These are phyloP conservation scores for Actenoides lindsayi DNA, from an alignment of 2,113 vertebrate genomes.

Conservation along the genomic window DNA sequence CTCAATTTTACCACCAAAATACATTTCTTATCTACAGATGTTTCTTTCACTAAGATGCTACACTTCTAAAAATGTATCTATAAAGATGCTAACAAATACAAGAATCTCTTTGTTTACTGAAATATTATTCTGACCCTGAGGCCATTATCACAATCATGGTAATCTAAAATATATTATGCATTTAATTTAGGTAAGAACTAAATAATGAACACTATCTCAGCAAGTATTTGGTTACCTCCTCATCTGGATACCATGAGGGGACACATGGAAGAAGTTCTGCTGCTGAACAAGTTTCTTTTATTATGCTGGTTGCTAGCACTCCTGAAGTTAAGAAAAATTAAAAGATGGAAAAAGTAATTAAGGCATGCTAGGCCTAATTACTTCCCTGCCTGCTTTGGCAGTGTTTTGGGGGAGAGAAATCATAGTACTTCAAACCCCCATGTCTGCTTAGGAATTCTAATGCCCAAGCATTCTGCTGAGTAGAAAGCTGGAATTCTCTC, in stretches of 20 bases:
- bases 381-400: constrained; percentile 26
- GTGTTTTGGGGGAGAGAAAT: constrained; percentile 49
- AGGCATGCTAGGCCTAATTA: constrained; percentile 66
- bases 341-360: constrained; percentile 72
- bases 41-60: background rate
- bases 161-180: background rate
- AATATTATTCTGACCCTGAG: background rate
- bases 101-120: background rate
- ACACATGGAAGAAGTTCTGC: background rate
- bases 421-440: background rate
- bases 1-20: background rate
- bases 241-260: background rate
- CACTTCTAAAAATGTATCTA: background rate
- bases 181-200: background rate
- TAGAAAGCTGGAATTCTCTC: constrained; percentile 14
- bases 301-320: constrained; percentile 35
- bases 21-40: background rate
- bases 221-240: constrained; percentile 16
- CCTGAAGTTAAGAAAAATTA: constrained; percentile 74
- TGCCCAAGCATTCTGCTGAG: constrained; percentile 15
- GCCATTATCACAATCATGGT: background rate
- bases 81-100: background rate
- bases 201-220: background rate
- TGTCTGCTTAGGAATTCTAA: constrained; percentile 27
- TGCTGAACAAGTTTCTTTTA: constrained; percentile 26